These are phyloP conservation scores for Hemibagrus guttatus DNA, from an alignment of 2,797 vertebrate species.

Conservation along the genomic window DNA sequence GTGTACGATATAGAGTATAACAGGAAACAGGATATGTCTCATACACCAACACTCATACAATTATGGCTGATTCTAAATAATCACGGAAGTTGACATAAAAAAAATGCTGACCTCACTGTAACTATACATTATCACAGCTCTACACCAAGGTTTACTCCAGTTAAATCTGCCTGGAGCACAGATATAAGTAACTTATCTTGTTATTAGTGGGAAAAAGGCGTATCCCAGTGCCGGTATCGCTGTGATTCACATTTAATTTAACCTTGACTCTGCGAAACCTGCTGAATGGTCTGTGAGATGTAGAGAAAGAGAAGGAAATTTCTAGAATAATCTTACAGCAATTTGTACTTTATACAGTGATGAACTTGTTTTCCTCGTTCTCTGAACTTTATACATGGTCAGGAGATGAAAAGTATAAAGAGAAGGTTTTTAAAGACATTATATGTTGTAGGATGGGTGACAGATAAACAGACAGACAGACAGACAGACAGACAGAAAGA, in stretches of 20 bases:
- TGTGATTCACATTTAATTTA: background rate
- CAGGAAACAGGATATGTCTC: background rate
- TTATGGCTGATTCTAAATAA: background rate
- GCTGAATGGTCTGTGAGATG: background rate
- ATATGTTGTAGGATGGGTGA: no score
- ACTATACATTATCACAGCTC: background rate
- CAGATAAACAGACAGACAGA: no score
- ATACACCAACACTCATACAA: background rate
- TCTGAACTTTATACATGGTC: background rate
- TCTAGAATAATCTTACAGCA: background rate
- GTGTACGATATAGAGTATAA: background rate
- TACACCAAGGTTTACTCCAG: background rate
- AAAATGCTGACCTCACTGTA: background rate
- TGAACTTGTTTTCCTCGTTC: background rate
- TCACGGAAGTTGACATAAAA: background rate
- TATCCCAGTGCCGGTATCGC: background rate
- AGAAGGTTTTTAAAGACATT: no score
- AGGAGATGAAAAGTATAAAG: background rate
- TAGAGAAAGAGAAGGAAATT: background rate
- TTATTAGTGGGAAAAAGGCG: background rate
- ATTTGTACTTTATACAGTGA: background rate
- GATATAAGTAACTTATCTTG: background rate
- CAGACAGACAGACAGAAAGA: no score
- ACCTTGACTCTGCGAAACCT: background rate
- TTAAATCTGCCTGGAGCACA: background rate